Percentiles rank a stretch among this genome's conserved stretches.
These are phyloP conservation scores for Macroglossus sobrinus DNA, from an alignment of 2,113 vertebrate species.

Conservation along the genomic window DNA sequence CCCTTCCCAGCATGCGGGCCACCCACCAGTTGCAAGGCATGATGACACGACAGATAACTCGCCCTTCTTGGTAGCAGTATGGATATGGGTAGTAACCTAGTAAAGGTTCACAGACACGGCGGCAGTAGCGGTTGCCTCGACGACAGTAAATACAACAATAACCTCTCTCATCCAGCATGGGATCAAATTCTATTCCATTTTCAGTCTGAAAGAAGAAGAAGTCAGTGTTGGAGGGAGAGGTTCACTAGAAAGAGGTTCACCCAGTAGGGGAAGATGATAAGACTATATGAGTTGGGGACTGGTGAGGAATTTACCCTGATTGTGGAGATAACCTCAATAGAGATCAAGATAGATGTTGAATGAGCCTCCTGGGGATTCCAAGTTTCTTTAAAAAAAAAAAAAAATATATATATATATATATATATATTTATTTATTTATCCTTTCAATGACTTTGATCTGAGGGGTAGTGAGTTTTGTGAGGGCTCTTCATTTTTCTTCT, in stretches of 20 bases:
- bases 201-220: constrained; percentile 86
- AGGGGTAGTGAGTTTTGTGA: not conserved
- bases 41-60: constrained; percentile 94
- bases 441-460: not conserved
- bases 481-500: not conserved
- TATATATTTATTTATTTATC: too few relatives aligned
- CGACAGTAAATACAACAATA: constrained; percentile 95
- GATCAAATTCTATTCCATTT: constrained; percentile 91
- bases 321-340: not conserved
- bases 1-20: constrained; percentile 93
- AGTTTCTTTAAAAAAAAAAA: too few relatives aligned
- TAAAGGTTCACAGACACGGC: constrained; percentile 91
- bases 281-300: not conserved
- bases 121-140: constrained; percentile 92
- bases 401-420: too few relatives aligned
- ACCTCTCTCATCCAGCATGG: constrained; percentile 91
- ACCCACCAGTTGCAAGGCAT: constrained; percentile 99
- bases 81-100: constrained; percentile 94
- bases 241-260: not conserved
- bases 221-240: not conserved
- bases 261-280: not conserved
- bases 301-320: constrained; percentile 1
- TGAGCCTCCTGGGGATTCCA: not conserved
- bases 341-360: not conserved
- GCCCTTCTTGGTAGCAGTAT: constrained; percentile 95